Evolutionary conservation across 2,797 vertebrate genomes (phyloP), one percentile per base, ranked within the genome.

Genomic region (Sebastes itinus): DNA sequence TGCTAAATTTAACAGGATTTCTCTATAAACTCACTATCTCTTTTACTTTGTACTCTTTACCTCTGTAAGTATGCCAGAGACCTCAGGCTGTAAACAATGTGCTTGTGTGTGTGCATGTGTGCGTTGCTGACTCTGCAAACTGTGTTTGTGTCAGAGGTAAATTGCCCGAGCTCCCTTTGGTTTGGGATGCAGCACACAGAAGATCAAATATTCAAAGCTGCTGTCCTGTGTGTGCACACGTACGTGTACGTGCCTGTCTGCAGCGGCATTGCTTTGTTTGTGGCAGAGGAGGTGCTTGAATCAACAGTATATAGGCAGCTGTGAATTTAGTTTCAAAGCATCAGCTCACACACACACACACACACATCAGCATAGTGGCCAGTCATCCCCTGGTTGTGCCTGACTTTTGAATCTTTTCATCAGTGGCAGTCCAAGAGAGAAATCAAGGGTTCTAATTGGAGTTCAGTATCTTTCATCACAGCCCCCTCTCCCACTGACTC

Each of bases 101-200:
- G 52, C 49, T 4, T 63, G 62, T 80, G 72, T 80, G 49, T 54
- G 32, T 65, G 22, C 46, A 33, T 73, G 72, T 65, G 33, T 58
- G 80, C 2, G 46, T 63, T 88, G 89, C 84, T 89, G 88, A 88
- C 77, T 83, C 52, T 64, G 83, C 80, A 77, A 42, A 72, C 67
- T 75, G 67, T 32, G 42, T 75, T 80, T 86, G 74, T 87, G 73
- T 91, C 85, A 58, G 80, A 88, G 80, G 78, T 89, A 84, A 84
- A 88, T 86, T 82, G 77, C 82, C 77, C 22, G 27, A 20, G 59
- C 71, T 66, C 42, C 70, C 32, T 79, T 79, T 77, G 55, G 64
- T 82, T 78, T 70, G 52, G 52, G 60, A 80, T 64, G 71, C 68
- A 70, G 65, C 73, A 81, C 75, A 69, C 54, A 76, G 23, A 27